These are phyloP conservation scores for Papilio protenor DNA, from an alignment of 2,888 invertebrate genomes.

Conservation along the genomic window DNA sequence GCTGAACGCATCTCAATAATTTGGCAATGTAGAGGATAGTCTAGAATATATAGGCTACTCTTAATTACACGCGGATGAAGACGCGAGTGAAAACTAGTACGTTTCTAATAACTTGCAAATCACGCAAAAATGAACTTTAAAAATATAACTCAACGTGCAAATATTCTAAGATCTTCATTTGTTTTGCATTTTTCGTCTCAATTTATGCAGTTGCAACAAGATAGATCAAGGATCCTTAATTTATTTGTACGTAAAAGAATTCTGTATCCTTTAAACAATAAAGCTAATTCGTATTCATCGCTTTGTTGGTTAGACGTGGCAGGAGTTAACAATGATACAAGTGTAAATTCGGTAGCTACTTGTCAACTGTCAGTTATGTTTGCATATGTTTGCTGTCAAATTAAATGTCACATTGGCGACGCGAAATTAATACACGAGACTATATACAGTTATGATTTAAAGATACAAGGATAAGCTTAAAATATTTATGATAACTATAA, in stretches of 20 bases:
- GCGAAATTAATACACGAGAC: not conserved
- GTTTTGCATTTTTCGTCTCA: not conserved
- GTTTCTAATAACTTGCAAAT: no score
- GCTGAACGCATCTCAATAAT: no score
- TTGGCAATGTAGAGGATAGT: no score
- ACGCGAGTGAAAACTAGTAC: no score
- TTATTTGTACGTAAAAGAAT: not conserved
- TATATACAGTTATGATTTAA: not conserved
- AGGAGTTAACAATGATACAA: constrained; percentile 29
- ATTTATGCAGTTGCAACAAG: not conserved
- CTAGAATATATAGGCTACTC: no score
- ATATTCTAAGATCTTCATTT: not conserved
- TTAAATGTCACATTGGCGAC: not conserved
- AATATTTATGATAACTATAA: no score
- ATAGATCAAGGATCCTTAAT: not conserved
- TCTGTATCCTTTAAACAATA: not conserved
- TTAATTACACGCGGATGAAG: no score
- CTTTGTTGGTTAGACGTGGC: constrained; percentile 15
- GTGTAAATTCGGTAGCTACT: constrained; percentile 28
- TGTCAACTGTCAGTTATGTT: constrained; percentile 7
- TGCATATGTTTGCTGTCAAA: constrained; percentile 27
- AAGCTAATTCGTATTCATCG: constrained; percentile 23
- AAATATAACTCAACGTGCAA: no score
- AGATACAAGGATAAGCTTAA: no score
- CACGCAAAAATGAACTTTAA: no score